A percentile compares a stretch with the other conserved stretches of the same genome.
These are phyloP conservation scores for Sipunculus nudus DNA, from an alignment of 2,888 invertebrate genomes.

Conservation along the genomic window DNA sequence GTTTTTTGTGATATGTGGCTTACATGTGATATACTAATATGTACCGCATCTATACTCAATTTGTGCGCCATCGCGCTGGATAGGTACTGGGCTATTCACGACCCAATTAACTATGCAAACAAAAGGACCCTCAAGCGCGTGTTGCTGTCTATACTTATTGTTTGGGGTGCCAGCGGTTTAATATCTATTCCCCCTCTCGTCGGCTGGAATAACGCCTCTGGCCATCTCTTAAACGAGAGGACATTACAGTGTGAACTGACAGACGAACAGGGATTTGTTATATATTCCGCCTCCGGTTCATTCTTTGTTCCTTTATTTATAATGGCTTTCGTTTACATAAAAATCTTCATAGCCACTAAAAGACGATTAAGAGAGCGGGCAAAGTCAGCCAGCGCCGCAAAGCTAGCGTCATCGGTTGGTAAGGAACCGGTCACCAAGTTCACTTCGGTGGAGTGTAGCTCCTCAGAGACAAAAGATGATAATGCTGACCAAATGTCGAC, in stretches of 20 bases:
- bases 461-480: slow-evolving; percentile 3
- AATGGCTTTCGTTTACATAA: slow-evolving; percentile 95
- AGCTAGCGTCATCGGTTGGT: slow-evolving; percentile 25
- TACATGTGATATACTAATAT: slow-evolving; percentile 93
- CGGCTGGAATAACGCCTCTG: slow-evolving; percentile 70
- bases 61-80: slow-evolving; percentile 94
- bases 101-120: slow-evolving; percentile 93
- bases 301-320: slow-evolving; percentile 93
- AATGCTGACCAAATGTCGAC: too few species aligned
- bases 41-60: slow-evolving; percentile 94
- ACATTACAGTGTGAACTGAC: slow-evolving; percentile 73
- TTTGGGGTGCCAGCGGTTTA: slow-evolving; percentile 92
- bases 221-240: slow-evolving; percentile 59
- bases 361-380: slow-evolving; percentile 70
- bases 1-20: slow-evolving; percentile 95
- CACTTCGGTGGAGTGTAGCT: slow-evolving; percentile 4
- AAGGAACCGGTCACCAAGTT: slow-evolving; percentile 14
- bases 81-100: slow-evolving; percentile 90
- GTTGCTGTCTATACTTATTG: slow-evolving; percentile 84
- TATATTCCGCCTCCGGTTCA: slow-evolving; percentile 88
- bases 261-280: slow-evolving; percentile 86
- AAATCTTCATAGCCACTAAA: slow-evolving; percentile 97
- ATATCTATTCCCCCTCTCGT: slow-evolving; percentile 86
- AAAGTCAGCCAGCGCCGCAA: slow-evolving; percentile 37
- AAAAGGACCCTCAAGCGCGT: slow-evolving; percentile 88